Conservation (phyloP, 2,797 vertebrate species). For the Enteromius argenteus region DNA sequence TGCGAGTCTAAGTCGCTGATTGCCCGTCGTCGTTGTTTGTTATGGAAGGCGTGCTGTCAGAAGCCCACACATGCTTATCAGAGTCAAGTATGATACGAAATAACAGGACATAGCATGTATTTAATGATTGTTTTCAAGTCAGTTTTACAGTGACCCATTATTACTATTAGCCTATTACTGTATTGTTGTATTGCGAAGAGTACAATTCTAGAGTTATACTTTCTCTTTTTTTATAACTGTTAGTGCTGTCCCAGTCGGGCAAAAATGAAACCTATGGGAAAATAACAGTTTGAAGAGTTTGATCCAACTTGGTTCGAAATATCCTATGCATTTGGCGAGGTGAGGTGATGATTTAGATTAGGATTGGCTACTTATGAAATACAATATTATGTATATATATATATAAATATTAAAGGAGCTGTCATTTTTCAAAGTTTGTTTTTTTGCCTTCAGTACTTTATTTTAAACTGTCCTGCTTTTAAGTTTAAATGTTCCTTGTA, state of each 20-base stretch:
- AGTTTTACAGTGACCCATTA: neutral
- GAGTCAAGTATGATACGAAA: neutral
- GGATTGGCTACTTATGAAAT: no score
- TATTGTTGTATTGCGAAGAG: neutral
- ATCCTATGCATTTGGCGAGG: neutral
- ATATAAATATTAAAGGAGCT: neutral
- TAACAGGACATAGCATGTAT: neutral
- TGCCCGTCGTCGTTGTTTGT: neutral
- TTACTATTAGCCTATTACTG: neutral
- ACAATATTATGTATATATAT: neutral
- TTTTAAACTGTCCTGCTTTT: neutral
- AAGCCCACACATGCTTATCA: neutral
- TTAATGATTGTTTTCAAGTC: neutral
- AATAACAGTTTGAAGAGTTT: neutral
- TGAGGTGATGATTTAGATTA: slow-evolving; percentile 2
- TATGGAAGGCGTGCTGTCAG: neutral
- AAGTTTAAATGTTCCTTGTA: neutral
- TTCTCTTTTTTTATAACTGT: neutral
- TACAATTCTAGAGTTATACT: neutral
- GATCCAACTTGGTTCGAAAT: neutral
- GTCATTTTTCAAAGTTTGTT: neutral
- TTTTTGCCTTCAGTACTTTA: neutral
- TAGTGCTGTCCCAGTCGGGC: neutral
- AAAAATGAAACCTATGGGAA: neutral
- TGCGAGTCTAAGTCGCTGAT: neutral